Conservation (phyloP, 2,888 invertebrate genomes). For the Cryptus viduatorius region DNA sequence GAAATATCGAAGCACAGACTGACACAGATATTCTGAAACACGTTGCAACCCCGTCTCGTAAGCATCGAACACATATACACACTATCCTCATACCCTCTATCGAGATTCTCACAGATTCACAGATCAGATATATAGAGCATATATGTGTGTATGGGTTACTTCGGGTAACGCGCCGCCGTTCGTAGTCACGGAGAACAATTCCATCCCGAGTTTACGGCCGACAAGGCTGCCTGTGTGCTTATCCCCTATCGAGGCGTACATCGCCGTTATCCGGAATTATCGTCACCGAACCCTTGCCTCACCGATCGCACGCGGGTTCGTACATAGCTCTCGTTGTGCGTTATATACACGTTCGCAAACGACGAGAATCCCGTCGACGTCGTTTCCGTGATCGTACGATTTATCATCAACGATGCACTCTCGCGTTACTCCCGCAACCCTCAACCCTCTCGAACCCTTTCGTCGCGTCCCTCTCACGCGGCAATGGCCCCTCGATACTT, state of each 20-base stretch:
- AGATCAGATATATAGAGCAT: constrained; percentile 17
- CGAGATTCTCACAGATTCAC: constrained; percentile 8
- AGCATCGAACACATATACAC: background rate
- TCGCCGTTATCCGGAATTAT: constrained; percentile 74
- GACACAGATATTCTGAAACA: constrained; percentile 13
- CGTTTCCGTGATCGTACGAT: constrained; percentile 63
- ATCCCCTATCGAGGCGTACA: constrained; percentile 70
- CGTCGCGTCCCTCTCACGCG: constrained; percentile 31
- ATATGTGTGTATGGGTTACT: background rate
- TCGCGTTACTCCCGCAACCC: constrained; percentile 46
- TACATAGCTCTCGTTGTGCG: background rate
- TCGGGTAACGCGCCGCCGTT: constrained; percentile 25
- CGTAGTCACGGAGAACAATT: constrained; percentile 69
- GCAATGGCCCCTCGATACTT: constrained; percentile 28
- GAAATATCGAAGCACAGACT: background rate
- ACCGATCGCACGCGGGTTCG: background rate
- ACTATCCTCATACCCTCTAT: background rate
- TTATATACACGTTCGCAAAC: constrained; percentile 8
- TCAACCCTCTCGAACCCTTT: constrained; percentile 23
- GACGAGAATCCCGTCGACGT: constrained; percentile 51
- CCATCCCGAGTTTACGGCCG: constrained; percentile 73
- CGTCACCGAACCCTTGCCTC: constrained; percentile 65
- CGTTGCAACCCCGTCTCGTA: constrained; percentile 8
- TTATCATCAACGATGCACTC: constrained; percentile 65
- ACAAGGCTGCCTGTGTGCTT: constrained; percentile 69